Conservation (phyloP, 2,113 vertebrate genomes). For the Galbula dea region DNA sequence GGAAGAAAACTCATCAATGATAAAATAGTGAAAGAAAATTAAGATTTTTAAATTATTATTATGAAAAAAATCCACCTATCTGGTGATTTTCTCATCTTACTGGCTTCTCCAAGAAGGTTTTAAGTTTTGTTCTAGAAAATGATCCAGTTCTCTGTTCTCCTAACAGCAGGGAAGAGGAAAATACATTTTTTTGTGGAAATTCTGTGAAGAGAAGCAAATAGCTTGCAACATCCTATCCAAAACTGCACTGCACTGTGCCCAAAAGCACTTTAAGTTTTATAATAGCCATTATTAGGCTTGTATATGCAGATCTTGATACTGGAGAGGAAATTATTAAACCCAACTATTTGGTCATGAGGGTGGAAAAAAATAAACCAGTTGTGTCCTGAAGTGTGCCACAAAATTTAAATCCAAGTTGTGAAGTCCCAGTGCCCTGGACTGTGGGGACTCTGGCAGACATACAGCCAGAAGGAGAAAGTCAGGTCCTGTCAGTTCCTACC, state of each 20-base stretch:
- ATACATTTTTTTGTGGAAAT: not conserved
- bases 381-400: not conserved
- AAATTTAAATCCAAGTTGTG: not conserved
- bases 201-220: not conserved
- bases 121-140: not conserved
- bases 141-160: not conserved
- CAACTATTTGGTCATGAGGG: not conserved
- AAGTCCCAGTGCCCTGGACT: not conserved
- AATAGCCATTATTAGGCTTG: not conserved
- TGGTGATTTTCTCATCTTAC: not conserved
- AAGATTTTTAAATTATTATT: not conserved
- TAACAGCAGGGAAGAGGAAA: not conserved
- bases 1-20: not conserved
- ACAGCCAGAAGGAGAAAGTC: conserved; percentile 32
- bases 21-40: not conserved
- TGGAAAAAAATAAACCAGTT: not conserved
- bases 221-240: not conserved
- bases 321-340: conserved; percentile 24
- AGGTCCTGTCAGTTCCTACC: not conserved
- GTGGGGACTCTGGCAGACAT: not conserved
- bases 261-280: not conserved
- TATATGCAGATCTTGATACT: conserved; percentile 15
- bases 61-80: not conserved
- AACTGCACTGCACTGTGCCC: not conserved
- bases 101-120: not conserved